A percentile compares a stretch with the other conserved stretches of the same genome.
Evolutionary conservation across 2,113 vertebrate species (phyloP).

Genomic region (Indicator indicator): DNA sequence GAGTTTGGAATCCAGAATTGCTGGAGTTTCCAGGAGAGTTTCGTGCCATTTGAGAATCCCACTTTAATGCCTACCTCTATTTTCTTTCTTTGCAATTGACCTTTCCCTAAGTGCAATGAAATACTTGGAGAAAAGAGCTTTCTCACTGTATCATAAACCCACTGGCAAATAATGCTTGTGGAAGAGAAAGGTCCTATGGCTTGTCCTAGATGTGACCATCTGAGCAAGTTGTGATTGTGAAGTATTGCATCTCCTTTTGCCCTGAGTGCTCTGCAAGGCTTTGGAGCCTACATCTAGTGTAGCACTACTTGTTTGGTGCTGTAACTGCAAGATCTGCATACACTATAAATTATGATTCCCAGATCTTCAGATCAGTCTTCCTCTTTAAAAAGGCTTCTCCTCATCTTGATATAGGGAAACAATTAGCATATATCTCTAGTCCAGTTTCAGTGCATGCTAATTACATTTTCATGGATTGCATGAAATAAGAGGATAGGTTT

Average conservation of each 20-base stretch:
- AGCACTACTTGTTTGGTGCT: not conserved
- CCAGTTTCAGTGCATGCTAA: not conserved
- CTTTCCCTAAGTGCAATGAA: not conserved
- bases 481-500: not conserved
- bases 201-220: not conserved
- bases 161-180: not conserved
- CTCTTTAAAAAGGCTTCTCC: not conserved
- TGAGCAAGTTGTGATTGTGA: not conserved
- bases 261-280: not conserved
- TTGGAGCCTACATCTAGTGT: accelerated
- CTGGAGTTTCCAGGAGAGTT: not conserved
- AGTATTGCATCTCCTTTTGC: not conserved
- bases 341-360: not conserved
- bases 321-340: not conserved
- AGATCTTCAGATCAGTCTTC: not conserved
- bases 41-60: not conserved
- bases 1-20: not conserved
- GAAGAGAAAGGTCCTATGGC: not conserved
- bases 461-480: not conserved
- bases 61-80: not conserved
- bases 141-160: accelerated
- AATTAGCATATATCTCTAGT: not conserved
- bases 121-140: not conserved
- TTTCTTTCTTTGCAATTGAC: not conserved
- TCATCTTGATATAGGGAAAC: not conserved